phyloP scores from a whole-genome alignment of 2,113 vertebrate species.

The Ictalurus furcatus region DNA sequence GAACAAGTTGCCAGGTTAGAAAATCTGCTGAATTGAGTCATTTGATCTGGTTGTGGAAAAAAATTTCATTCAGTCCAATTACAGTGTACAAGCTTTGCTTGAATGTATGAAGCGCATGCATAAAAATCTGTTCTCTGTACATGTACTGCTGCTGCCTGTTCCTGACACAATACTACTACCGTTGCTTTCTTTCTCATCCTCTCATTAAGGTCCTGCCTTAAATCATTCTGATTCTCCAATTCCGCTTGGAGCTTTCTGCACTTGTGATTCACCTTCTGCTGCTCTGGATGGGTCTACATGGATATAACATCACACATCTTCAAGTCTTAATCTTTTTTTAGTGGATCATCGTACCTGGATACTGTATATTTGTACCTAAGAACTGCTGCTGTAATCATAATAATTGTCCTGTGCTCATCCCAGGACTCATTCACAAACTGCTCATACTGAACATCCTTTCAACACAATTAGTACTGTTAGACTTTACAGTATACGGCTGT shows the following conservation, averaged over 20 bases:
- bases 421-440: not conserved
- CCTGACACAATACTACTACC: not conserved
- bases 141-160: not conserved
- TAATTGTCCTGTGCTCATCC: not conserved
- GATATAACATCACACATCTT: not conserved
- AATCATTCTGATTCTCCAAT: not conserved
- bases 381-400: not conserved
- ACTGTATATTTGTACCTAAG: not conserved
- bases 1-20: not conserved
- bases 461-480: not conserved
- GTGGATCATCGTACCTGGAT: not conserved
- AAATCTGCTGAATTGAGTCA: not conserved
- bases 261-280: not conserved
- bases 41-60: not conserved
- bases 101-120: too few species aligned
- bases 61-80: not conserved
- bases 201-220: not conserved
- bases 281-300: not conserved
- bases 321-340: not conserved
- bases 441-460: not conserved
- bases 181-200: not conserved
- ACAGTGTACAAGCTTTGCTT: not conserved
- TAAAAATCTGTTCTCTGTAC: not conserved
- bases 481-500: not conserved
- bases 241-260: not conserved